Conservation (phyloP, 2,113 vertebrate species). For the Hiodon tergisus region DNA sequence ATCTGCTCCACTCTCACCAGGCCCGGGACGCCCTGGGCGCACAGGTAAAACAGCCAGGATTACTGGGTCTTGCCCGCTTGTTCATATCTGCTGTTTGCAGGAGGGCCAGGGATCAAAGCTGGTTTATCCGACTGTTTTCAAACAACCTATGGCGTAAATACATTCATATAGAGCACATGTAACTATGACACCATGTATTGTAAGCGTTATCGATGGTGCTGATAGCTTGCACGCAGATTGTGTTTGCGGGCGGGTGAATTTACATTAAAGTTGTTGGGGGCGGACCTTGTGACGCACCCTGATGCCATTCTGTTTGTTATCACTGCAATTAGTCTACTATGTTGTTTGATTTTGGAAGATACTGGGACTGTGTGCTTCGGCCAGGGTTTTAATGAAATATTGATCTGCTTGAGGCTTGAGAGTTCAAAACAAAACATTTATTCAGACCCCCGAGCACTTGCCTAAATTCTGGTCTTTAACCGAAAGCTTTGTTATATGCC, state of each 20-base stretch:
- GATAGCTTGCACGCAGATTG: not conserved
- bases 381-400: constrained; percentile 27
- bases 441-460: not conserved
- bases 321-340: not conserved
- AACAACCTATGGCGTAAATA: not conserved
- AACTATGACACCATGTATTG: not conserved
- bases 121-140: not conserved
- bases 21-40: constrained; percentile 42
- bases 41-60: constrained; percentile 25
- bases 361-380: not conserved
- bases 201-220: not conserved
- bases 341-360: constrained; percentile 17
- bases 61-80: not conserved
- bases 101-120: no score
- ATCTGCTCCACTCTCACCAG: constrained; percentile 33
- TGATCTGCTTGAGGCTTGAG: constrained; percentile 20
- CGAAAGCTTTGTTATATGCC: not conserved
- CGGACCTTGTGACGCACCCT: not conserved
- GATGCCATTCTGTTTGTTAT: not conserved
- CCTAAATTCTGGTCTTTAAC: not conserved
- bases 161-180: not conserved
- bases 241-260: not conserved
- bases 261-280: not conserved
- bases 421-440: constrained; percentile 10
- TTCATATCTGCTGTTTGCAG: not conserved